These are phyloP conservation scores for Elephantulus edwardii DNA, from an alignment of 2,113 vertebrate genomes.

Conservation along the genomic window DNA sequence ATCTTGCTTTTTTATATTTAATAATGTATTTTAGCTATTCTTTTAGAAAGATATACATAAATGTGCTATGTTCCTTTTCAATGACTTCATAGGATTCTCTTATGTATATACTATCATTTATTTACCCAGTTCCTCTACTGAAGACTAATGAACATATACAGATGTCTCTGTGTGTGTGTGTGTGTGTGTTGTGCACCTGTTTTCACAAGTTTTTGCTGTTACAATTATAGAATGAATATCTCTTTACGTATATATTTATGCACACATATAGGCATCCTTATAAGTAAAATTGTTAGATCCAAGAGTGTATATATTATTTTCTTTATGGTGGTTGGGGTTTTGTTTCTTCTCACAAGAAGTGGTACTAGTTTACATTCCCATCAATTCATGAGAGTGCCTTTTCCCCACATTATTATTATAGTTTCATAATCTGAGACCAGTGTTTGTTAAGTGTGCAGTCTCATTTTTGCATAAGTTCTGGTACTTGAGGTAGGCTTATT, in stretches of 20 bases:
- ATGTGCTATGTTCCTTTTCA: not conserved
- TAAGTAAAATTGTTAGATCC: not conserved
- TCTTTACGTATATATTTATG: not conserved
- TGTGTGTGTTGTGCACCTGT: no score
- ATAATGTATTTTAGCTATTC: not conserved
- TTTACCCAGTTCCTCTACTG: not conserved
- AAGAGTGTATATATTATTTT: not conserved
- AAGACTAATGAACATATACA: not conserved
- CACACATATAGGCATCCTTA: not conserved
- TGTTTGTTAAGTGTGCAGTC: not conserved
- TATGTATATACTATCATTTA: not conserved
- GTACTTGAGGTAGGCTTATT: not conserved
- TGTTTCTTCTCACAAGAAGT: not conserved
- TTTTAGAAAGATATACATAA: not conserved
- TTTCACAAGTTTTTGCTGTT: not conserved
- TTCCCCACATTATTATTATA: not conserved
- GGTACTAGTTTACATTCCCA: not conserved
- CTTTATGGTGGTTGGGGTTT: not conserved
- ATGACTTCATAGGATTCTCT: not conserved
- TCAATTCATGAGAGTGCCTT: not conserved
- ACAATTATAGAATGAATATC: not conserved
- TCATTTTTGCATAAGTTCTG: not conserved
- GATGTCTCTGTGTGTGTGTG: no score
- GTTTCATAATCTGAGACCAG: not conserved
- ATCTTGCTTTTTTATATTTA: slow-evolving; percentile 6